Evolutionary conservation across 2,113 vertebrate species (phyloP), one percentile per base, ranked within the genome.

Genomic region (Mormoops blainvillei): DNA sequence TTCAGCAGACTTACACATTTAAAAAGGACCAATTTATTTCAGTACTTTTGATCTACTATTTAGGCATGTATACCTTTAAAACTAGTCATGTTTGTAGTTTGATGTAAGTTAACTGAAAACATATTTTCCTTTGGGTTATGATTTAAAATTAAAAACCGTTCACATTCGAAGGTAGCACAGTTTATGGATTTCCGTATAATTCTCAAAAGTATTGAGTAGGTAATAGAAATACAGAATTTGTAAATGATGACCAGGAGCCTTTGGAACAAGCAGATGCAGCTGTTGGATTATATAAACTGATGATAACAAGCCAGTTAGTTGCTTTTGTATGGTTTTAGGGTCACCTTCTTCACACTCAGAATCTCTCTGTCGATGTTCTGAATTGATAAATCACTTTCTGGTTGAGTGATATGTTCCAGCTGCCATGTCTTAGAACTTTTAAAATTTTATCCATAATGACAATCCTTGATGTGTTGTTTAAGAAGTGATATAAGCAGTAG

Each of bases 91-190:
- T 92, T 95, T 87, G 68, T 82, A 56, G 38, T 94, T 95, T 92
- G 20, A 28, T 95, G 18, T 85, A 18, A 92, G 70, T 33, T 87
- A 36, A 82, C 1, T 91, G 77, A 74, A 94, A 87, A 65, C 63
- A 41, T 71, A 38, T 26, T 87, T 90, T 94, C 45, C 92, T 61
- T 88, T 8, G 67, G 56, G 38, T 19, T 80, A 38, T 68, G 31
- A 41, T 87, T 97, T 89, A 90, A 91, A 90, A 87, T 93, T 74
- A 56, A 65, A 92, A 54, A 61, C 63, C 68, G 10, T 87, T 95
- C 33, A 31, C 36, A 58, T 90, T 77, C 50, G 52, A 78, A 81
- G 10, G 43, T 87, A 13, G 58, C 15, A 41, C 88, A 58, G 73
- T 94, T 85, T 93, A 73, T 81, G 3, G 43, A 36, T 92, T 94